Percentiles rank a stretch among this genome's conserved stretches.
These are phyloP conservation scores for Chrysolina haemoptera DNA, from an alignment of 2,888 invertebrate genomes.

Conservation along the genomic window DNA sequence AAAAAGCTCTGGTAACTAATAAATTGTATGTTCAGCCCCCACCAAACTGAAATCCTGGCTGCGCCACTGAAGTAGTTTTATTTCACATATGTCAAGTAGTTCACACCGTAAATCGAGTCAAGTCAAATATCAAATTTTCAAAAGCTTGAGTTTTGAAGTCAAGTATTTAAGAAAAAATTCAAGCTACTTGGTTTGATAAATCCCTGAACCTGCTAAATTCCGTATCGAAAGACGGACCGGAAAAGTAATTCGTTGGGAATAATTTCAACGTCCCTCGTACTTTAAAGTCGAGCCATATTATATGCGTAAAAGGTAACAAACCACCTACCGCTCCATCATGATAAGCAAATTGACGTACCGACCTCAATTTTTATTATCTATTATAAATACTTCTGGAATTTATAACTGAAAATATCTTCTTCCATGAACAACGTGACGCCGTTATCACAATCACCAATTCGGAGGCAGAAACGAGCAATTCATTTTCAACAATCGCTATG, in stretches of 20 bases:
- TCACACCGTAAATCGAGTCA: too few relatives aligned
- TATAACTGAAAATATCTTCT: neutral
- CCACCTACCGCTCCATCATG: neutral
- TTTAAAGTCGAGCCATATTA: neutral
- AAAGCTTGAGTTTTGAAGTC: too few relatives aligned
- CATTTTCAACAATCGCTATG: neutral
- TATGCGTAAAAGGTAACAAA: neutral
- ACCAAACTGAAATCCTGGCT: too few relatives aligned
- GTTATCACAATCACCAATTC: neutral
- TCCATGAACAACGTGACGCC: neutral
- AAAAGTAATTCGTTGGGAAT: neutral
- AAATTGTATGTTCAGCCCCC: too few relatives aligned
- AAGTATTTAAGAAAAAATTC: too few relatives aligned
- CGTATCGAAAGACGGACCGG: too few relatives aligned
- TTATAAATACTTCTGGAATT: constrained; percentile 5
- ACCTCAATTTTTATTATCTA: constrained; percentile 9
- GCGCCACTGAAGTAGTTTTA: too few relatives aligned
- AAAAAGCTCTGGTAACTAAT: too few relatives aligned
- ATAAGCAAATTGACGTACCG: neutral
- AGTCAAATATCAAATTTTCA: too few relatives aligned
- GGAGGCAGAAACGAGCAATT: neutral
- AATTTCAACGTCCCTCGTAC: neutral
- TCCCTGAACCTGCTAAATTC: too few relatives aligned
- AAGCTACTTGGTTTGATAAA: too few relatives aligned
- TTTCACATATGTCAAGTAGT: too few relatives aligned